A percentile compares a stretch with the other conserved stretches of the same genome.
Conservation (phyloP, 2,888 invertebrate species). For the Papilio gigon region DNA sequence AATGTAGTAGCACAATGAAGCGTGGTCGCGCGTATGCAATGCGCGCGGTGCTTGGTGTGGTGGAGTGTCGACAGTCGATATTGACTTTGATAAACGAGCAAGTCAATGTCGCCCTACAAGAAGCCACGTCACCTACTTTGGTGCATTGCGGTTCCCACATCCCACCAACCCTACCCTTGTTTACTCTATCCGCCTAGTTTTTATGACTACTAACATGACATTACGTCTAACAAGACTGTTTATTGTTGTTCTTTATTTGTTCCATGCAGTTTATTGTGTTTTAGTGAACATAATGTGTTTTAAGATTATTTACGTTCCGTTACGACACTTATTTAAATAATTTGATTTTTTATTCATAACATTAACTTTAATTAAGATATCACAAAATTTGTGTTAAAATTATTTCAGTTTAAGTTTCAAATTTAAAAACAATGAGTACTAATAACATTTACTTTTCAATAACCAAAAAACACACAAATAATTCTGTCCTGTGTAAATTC, state of each 20-base stretch:
- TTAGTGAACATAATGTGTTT: conserved; percentile 56
- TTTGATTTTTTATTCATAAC: too few relatives aligned
- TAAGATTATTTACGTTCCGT: conserved; percentile 39
- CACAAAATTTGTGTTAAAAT: too few relatives aligned
- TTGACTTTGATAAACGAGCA: conserved; percentile 81
- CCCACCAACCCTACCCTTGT: conserved; percentile 69
- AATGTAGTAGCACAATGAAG: conserved; percentile 45
- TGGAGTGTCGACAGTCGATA: conserved; percentile 75
- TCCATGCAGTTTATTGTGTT: conserved; percentile 70
- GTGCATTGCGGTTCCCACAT: conserved; percentile 74
- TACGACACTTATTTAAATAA: background rate
- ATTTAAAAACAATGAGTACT: too few relatives aligned
- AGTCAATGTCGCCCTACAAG: conserved; percentile 76
- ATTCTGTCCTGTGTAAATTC: background rate
- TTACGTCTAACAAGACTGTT: conserved; percentile 66
- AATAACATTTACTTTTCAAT: too few relatives aligned
- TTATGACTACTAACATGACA: conserved; percentile 75
- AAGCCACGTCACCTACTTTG: conserved; percentile 78
- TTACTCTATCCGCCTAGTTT: conserved; percentile 74
- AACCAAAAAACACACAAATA: too few relatives aligned
- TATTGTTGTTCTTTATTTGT: conserved; percentile 70
- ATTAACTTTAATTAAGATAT: too few relatives aligned
- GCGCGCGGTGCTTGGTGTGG: conserved; percentile 63
- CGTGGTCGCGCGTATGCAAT: conserved; percentile 60
- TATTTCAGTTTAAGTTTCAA: too few relatives aligned